A percentile compares a stretch with the other conserved stretches of the same genome.
Evolutionary conservation across 2,797 vertebrate species (phyloP).

Genomic region (Hydrolagus colliei): DNA sequence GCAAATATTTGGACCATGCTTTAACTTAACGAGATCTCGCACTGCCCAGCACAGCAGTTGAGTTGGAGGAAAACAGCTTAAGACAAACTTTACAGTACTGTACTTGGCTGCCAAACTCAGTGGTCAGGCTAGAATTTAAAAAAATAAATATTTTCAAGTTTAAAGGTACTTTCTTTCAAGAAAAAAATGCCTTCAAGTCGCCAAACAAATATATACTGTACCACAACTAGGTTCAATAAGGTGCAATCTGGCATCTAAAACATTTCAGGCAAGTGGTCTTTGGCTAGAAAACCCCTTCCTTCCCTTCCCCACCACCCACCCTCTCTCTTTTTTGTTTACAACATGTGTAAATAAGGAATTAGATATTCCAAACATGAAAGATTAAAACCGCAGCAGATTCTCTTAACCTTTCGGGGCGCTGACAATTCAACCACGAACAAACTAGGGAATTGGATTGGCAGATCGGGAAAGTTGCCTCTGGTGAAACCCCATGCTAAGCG

Average conservation of each 20-base stretch:
- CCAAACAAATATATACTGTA: not conserved
- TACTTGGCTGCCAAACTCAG: not conserved
- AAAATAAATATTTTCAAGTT: not conserved
- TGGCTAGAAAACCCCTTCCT: too few relatives aligned
- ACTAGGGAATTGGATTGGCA: too few relatives aligned
- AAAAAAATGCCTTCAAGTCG: not conserved
- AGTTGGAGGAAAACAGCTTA: not conserved
- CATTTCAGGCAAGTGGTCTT: not conserved
- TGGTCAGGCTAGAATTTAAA: not conserved
- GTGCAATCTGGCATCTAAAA: not conserved
- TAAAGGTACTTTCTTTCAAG: too few relatives aligned
- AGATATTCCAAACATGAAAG: slow-evolving; percentile 21
- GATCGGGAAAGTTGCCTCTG: not conserved
- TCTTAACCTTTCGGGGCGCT: not conserved
- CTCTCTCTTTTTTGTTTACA: not conserved
- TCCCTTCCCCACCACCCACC: too few relatives aligned
- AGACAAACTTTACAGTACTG: not conserved
- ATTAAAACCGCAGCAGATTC: not conserved
- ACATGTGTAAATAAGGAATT: slow-evolving; percentile 1
- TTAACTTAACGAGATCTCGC: too few relatives aligned
- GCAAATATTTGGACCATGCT: too few relatives aligned
- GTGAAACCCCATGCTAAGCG: not conserved
- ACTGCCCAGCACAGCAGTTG: not conserved
- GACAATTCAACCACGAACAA: too few relatives aligned
- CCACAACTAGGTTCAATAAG: not conserved